Evolutionary conservation across 2,888 invertebrate species (phyloP).

Genomic region (Tholera decimalis): DNA sequence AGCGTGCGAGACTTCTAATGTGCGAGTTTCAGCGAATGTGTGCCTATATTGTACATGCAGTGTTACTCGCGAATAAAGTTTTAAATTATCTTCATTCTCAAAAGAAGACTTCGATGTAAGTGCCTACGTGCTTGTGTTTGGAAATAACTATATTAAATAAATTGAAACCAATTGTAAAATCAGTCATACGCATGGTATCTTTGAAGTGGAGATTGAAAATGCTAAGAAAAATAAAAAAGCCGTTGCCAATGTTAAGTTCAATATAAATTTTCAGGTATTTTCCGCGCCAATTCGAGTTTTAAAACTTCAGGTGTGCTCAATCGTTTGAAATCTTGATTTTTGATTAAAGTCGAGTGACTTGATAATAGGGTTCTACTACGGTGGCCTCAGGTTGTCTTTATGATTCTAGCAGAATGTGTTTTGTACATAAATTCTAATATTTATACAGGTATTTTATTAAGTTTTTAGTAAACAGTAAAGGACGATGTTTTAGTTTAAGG

Average conservation of each 20-base stretch:
- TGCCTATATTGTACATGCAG: not conserved
- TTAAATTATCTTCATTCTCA: not conserved
- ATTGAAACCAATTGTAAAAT: not conserved
- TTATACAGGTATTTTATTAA: conserved; percentile 41
- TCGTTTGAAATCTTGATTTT: not conserved
- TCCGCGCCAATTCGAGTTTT: not conserved
- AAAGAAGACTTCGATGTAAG: too few relatives aligned
- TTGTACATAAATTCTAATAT: conserved; percentile 43
- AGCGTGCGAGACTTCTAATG: conserved; percentile 4
- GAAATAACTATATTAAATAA: not conserved
- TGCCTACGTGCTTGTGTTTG: not conserved
- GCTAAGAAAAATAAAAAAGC: not conserved
- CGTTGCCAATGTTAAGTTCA: not conserved
- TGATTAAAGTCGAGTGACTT: conserved; percentile 14
- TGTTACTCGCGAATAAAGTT: not conserved
- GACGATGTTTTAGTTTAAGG: not conserved
- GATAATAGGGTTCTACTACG: conserved; percentile 24
- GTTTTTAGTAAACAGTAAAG: conserved; percentile 10
- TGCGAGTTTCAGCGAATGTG: not conserved
- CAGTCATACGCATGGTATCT: not conserved
- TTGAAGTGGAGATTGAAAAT: not conserved
- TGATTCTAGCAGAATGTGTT: conserved; percentile 43
- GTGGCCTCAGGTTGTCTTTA: conserved; percentile 49
- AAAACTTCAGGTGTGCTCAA: not conserved
- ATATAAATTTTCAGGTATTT: not conserved